Percentiles rank a stretch among this genome's conserved stretches.
phyloP scores from a whole-genome alignment of 2,888 invertebrate species.

The Phania funesta region DNA sequence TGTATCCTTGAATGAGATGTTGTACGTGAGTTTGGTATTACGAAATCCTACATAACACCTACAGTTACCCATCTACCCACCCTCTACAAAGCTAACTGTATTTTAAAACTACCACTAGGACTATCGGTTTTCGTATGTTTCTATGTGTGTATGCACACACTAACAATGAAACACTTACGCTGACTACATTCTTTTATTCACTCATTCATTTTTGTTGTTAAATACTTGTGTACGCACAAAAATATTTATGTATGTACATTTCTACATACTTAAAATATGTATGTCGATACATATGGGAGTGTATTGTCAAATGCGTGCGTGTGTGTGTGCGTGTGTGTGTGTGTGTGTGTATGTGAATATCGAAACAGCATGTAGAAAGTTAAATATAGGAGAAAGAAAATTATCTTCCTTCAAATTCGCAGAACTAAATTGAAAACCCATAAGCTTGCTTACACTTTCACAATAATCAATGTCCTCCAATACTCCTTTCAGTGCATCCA shows the following conservation, averaged over 20 bases:
- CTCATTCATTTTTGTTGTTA: constrained; percentile 32
- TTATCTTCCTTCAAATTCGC: constrained; percentile 59
- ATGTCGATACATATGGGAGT: background rate
- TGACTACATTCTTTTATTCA: constrained; percentile 31
- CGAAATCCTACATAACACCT: constrained; percentile 55
- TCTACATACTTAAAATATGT: background rate
- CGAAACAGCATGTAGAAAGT: background rate
- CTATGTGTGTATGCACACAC: background rate
- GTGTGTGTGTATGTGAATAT: constrained; percentile 1
- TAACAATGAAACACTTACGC: constrained; percentile 38
- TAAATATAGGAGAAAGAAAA: too few relatives aligned
- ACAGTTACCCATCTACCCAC: constrained; percentile 47
- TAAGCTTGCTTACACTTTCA: constrained; percentile 65
- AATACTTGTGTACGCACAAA: constrained; percentile 38
- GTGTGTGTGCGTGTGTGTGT: constrained; percentile 12
- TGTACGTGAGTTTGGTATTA: constrained; percentile 39
- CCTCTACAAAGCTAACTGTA: constrained; percentile 6
- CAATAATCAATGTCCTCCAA: constrained; percentile 41
- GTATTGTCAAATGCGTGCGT: background rate
- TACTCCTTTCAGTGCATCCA: background rate
- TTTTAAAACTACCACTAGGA: constrained; percentile 44
- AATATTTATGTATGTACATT: background rate
- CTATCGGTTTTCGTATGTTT: background rate
- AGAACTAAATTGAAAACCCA: constrained; percentile 68
- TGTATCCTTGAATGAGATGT: constrained; percentile 28